These are phyloP conservation scores for Avahi laniger DNA, from an alignment of 2,797 vertebrate species.

Conservation along the genomic window DNA sequence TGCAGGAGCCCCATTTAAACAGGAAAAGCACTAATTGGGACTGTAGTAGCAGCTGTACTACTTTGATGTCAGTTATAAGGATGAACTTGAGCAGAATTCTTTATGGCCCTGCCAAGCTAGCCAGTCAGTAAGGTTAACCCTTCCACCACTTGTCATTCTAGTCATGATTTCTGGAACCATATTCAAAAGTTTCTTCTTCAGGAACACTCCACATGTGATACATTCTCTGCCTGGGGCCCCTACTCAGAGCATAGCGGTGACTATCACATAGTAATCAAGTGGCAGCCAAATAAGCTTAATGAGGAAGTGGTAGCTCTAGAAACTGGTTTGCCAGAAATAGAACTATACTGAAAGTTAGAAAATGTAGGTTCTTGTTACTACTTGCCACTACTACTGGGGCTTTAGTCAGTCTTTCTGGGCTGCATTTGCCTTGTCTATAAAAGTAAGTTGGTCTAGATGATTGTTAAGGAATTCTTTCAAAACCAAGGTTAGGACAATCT, in stretches of 20 bases:
- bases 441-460: not conserved
- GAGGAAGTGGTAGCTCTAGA: not conserved
- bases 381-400: not conserved
- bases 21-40: constrained; percentile 71
- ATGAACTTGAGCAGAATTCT: constrained; percentile 61
- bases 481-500: not conserved
- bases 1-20: constrained; percentile 44
- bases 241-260: not conserved
- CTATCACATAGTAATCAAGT: not conserved
- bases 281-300: no score
- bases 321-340: not conserved
- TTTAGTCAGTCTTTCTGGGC: not conserved
- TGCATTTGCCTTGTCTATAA: not conserved
- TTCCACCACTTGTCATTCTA: not conserved
- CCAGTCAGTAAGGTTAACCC: constrained; percentile 39
- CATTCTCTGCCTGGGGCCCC: not conserved
- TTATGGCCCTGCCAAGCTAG: constrained; percentile 27
- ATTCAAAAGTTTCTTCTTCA: not conserved
- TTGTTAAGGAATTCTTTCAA: not conserved
- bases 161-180: not conserved
- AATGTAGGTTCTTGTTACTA: not conserved
- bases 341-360: fast-evolving
- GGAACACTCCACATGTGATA: not conserved
- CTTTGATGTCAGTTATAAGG: constrained; percentile 70
- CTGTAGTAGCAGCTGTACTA: constrained; percentile 47